Conservation (phyloP, 2,797 vertebrate genomes). For the Parotocinclus haroldoi region DNA sequence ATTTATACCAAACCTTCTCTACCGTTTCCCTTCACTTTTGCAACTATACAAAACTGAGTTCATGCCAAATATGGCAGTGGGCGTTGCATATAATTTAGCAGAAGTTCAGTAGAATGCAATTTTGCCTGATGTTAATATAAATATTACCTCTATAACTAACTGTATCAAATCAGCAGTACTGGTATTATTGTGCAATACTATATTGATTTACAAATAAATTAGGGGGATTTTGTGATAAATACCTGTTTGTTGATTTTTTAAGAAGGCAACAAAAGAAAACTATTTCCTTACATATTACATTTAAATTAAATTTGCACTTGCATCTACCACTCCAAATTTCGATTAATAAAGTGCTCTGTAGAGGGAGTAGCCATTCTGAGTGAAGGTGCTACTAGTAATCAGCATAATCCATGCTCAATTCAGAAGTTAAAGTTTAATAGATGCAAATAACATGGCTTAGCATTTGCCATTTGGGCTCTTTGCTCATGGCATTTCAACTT, state of each 20-base stretch:
- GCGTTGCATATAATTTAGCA: constrained; percentile 37
- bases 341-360: constrained; percentile 67
- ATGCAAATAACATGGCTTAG: constrained; percentile 66
- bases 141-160: constrained; percentile 49
- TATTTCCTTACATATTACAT: constrained; percentile 34
- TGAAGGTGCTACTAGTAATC: constrained; percentile 64
- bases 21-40: constrained; percentile 4
- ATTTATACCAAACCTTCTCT: constrained; percentile 26
- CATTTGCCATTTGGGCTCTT: constrained; percentile 59
- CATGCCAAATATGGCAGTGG: constrained; percentile 37
- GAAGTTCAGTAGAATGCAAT: constrained; percentile 46
- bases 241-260: constrained; percentile 44
- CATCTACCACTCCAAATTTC: constrained; percentile 53
- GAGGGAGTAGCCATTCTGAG: constrained; percentile 61
- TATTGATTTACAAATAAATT: constrained; percentile 39
- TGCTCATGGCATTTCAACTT: constrained; percentile 44
- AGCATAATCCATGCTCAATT: constrained; percentile 57
- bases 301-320: constrained; percentile 49
- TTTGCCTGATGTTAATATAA: constrained; percentile 42
- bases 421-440: constrained; percentile 70
- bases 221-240: constrained; percentile 43
- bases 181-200: constrained; percentile 24
- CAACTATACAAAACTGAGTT: constrained; percentile 11
- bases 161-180: constrained; percentile 42
- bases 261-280: constrained; percentile 11